A percentile compares a stretch with the other conserved stretches of the same genome.
Conservation (phyloP, 1,140 invertebrate genomes). For the Andricus grossulariae region DNA sequence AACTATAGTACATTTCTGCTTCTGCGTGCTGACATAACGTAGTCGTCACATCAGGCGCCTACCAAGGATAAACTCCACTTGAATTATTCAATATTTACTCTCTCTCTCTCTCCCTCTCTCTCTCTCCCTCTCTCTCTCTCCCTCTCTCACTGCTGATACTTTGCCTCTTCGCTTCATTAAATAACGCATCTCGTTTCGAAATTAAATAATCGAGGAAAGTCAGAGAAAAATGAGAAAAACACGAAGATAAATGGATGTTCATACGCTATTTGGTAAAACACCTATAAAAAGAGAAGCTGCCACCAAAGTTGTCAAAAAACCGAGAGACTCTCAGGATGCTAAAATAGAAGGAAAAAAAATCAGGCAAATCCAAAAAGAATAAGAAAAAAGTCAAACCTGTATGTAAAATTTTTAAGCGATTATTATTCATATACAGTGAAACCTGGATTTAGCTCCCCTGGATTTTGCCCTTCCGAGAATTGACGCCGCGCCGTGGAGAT, state of each 20-base stretch:
- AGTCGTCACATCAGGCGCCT: conserved; percentile 48
- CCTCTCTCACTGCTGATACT: no score
- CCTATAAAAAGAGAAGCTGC: conserved; percentile 65
- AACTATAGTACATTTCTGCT: conserved; percentile 50
- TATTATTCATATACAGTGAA: conserved; percentile 35
- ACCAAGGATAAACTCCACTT: conserved; percentile 60
- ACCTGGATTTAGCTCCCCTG: no score
- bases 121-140: neutral
- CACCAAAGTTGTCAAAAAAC: conserved; percentile 54
- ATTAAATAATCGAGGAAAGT: no score
- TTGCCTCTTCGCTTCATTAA: no score
- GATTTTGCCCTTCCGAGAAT: no score
- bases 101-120: neutral
- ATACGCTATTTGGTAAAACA: conserved; percentile 73
- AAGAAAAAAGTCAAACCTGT: conserved; percentile 49
- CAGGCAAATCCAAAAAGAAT: conserved; percentile 59
- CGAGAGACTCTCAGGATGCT: conserved; percentile 34
- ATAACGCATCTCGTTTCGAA: no score
- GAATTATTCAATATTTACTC: conserved; percentile 65
- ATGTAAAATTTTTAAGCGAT: conserved; percentile 37
- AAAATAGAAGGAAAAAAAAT: conserved; percentile 37
- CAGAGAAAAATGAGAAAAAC: no score
- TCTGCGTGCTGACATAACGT: conserved; percentile 52
- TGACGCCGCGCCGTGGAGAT: no score
- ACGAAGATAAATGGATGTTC: no score